Evolutionary conservation across 1,140 invertebrate species (phyloP).

Genomic region (Meloidogyne floridensis): DNA sequence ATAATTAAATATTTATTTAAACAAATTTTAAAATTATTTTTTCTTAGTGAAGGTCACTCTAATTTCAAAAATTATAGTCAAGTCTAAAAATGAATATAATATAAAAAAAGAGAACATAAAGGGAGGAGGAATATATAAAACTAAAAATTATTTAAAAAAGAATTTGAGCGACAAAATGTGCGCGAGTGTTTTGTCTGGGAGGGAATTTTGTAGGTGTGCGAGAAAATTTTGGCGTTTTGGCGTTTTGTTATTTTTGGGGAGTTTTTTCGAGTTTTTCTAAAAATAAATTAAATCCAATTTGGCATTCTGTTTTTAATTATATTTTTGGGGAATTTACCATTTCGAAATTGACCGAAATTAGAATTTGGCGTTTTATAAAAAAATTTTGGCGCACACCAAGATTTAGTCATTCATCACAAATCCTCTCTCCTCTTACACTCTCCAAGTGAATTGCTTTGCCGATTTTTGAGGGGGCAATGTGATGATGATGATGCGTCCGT

Average conservation of each 20-base stretch:
- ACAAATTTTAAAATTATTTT: no score
- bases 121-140: no score
- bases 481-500: neutral
- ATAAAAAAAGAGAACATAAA: no score
- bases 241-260: no score
- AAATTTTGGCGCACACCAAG: neutral
- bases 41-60: no score
- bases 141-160: neutral
- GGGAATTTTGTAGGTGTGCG: neutral
- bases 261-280: neutral
- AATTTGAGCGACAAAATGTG: neutral
- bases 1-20: no score
- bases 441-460: neutral
- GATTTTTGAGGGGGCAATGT: neutral
- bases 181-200: neutral
- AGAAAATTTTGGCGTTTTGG: neutral
- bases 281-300: neutral
- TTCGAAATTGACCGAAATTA: neutral
- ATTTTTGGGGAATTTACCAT: neutral
- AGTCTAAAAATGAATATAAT: no score
- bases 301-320: neutral
- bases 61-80: no score
- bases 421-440: neutral
- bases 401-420: neutral
- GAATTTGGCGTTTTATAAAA: constrained; percentile 2